Evolutionary conservation across 2,797 vertebrate species (phyloP).

Genomic region (Halcyon chelicuti): DNA sequence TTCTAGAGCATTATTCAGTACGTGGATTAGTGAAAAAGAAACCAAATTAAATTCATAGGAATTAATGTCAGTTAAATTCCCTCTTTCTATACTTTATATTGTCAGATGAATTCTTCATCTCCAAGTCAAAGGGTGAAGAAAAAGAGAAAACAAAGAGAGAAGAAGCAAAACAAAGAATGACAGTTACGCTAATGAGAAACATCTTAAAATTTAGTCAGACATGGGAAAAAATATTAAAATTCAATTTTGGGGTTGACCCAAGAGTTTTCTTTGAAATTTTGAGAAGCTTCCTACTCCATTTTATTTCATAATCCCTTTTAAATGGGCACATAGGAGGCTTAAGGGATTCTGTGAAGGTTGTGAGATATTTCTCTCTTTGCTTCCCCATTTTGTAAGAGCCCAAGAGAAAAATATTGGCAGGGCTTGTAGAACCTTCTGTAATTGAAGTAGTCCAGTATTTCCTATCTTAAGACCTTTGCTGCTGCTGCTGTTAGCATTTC

Average conservation of each 20-base stretch:
- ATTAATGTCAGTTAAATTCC: slow-evolving; percentile 20
- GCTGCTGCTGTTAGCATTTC: background rate
- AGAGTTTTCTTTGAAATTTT: slow-evolving; percentile 1
- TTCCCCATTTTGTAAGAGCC: slow-evolving; percentile 5
- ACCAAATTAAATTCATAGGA: slow-evolving; percentile 35
- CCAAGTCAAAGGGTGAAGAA: slow-evolving; percentile 16
- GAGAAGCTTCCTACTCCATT: background rate
- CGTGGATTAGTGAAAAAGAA: slow-evolving; percentile 60
- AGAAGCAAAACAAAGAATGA: slow-evolving; percentile 13
- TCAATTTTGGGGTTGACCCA: background rate
- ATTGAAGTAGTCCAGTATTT: slow-evolving; percentile 11
- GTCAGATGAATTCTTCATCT: slow-evolving; percentile 41
- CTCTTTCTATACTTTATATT: background rate
- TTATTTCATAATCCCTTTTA: slow-evolving; percentile 40
- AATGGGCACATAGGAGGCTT: background rate
- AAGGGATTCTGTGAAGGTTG: slow-evolving; percentile 1
- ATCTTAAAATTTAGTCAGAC: background rate
- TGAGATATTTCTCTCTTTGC: slow-evolving; percentile 26
- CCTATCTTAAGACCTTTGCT: slow-evolving; percentile 2
- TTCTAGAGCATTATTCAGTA: slow-evolving; percentile 34
- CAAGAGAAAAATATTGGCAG: slow-evolving; percentile 10
- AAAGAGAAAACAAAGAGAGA: slow-evolving; percentile 36
- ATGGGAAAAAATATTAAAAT: background rate
- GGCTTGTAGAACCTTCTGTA: background rate
- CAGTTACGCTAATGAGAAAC: background rate